A percentile compares a stretch with the other conserved stretches of the same genome.
These are phyloP conservation scores for Alloscopus bannaensis DNA, from an alignment of 2,888 invertebrate genomes.

Conservation along the genomic window DNA sequence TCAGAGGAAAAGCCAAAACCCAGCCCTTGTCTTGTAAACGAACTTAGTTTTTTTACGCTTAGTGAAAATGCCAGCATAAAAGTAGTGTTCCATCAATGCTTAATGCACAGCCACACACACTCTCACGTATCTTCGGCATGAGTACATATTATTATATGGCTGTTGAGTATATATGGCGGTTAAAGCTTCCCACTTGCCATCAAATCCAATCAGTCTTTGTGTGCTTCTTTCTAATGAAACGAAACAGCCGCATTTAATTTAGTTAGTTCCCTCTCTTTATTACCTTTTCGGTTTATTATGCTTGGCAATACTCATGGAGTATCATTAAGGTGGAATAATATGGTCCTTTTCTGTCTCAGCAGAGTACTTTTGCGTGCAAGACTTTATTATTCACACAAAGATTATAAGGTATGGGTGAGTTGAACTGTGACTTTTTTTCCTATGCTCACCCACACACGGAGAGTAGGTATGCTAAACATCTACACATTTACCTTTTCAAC, in stretches of 20 bases:
- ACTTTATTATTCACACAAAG: slow-evolving; percentile 18
- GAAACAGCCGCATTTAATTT: slow-evolving; percentile 49
- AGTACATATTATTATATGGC: no score
- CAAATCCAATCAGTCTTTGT: slow-evolving; percentile 43
- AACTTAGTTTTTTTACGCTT: no score
- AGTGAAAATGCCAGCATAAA: no score
- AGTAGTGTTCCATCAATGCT: no score
- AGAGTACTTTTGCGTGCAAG: slow-evolving; percentile 6
- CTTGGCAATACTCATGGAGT: not conserved
- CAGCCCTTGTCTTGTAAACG: slow-evolving; percentile 36
- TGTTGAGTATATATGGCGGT: not conserved
- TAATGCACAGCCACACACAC: not conserved
- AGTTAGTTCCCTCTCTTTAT: slow-evolving; percentile 37
- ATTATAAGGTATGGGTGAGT: not conserved
- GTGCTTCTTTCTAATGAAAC: slow-evolving; percentile 40
- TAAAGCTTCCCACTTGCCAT: slow-evolving; percentile 27
- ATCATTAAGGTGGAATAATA: slow-evolving; percentile 36
- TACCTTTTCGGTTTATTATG: slow-evolving; percentile 40
- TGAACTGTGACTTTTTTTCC: slow-evolving; percentile 13
- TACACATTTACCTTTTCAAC: no score
- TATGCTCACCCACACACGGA: not conserved
- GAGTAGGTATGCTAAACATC: no score
- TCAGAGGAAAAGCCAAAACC: not conserved
- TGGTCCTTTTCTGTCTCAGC: slow-evolving; percentile 9
- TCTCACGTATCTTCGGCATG: not conserved